phyloP scores from a whole-genome alignment of 2,888 invertebrate genomes.

The Nudaria mundana region DNA sequence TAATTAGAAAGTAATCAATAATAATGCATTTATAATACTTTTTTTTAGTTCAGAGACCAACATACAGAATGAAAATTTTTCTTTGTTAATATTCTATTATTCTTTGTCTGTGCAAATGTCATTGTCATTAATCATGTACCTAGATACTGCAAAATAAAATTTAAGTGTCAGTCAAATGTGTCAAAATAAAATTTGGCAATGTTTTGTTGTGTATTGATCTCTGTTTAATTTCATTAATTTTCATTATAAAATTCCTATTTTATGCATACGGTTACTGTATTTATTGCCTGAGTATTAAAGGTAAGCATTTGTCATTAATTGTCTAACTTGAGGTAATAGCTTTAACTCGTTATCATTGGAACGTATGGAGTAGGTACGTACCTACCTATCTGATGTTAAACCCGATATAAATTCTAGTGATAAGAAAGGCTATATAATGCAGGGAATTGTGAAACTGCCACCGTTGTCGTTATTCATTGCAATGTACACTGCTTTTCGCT shows the following conservation, averaged over 20 bases:
- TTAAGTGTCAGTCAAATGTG: not conserved
- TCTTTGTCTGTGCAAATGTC: not conserved
- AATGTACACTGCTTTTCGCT: slow-evolving; percentile 49
- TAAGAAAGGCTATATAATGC: slow-evolving; percentile 74
- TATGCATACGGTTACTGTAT: too few relatives aligned
- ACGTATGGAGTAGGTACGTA: not conserved
- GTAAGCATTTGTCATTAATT: slow-evolving; percentile 27
- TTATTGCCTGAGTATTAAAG: slow-evolving; percentile 19
- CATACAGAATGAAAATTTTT: too few relatives aligned
- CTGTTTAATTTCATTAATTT: slow-evolving; percentile 11
- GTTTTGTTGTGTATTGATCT: slow-evolving; percentile 27
- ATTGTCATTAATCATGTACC: too few relatives aligned
- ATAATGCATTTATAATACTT: too few relatives aligned
- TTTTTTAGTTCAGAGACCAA: too few relatives aligned
- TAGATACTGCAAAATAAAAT: not conserved
- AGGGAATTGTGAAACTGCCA: slow-evolving; percentile 58
- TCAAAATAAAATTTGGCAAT: slow-evolving; percentile 29
- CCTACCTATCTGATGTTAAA: slow-evolving; percentile 28
- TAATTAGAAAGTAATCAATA: too few relatives aligned
- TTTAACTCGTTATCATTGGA: slow-evolving; percentile 47
- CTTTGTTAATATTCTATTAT: not conserved
- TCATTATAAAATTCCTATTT: too few relatives aligned
- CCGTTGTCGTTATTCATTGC: slow-evolving; percentile 54
- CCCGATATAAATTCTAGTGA: slow-evolving; percentile 54
- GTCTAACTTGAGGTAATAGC: slow-evolving; percentile 28